Evolutionary conservation across 1,140 invertebrate species (phyloP).

Genomic region (Papilio polytes): DNA sequence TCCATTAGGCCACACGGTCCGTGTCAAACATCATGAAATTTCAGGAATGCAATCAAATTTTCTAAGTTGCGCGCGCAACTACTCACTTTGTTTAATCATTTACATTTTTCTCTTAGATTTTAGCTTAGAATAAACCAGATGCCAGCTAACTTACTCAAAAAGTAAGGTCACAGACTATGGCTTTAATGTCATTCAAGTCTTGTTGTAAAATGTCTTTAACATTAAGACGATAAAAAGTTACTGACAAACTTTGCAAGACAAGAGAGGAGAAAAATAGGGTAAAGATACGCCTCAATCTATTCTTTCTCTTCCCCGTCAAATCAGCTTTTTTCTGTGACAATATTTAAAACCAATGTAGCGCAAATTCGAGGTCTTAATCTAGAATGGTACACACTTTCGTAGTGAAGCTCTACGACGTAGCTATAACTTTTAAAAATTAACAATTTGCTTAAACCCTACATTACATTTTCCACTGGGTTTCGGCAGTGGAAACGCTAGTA

Average conservation of each 20-base stretch:
- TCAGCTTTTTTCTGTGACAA: neutral
- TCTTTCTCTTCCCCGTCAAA: neutral
- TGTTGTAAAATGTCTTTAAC: no score
- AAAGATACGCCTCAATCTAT: neutral
- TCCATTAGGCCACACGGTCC: slow-evolving; percentile 25
- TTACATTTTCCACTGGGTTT: no score
- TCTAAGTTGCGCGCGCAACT: neutral
- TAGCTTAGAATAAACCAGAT: neutral
- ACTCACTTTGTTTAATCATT: neutral
- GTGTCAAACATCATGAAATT: neutral
- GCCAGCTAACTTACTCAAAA: neutral
- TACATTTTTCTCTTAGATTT: neutral
- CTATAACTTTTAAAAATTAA: neutral
- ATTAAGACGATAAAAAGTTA: no score
- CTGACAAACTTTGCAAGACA: neutral
- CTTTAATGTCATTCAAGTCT: no score
- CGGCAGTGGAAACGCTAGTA: no score
- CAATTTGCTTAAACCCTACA: no score
- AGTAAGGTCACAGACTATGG: neutral
- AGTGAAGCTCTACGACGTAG: neutral
- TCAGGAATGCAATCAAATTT: neutral
- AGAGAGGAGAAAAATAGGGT: neutral
- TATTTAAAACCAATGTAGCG: neutral
- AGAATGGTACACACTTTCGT: neutral
- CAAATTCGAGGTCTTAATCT: neutral